Conservation (phyloP, 2,113 vertebrate species). For the Sapayoa aenigma region DNA sequence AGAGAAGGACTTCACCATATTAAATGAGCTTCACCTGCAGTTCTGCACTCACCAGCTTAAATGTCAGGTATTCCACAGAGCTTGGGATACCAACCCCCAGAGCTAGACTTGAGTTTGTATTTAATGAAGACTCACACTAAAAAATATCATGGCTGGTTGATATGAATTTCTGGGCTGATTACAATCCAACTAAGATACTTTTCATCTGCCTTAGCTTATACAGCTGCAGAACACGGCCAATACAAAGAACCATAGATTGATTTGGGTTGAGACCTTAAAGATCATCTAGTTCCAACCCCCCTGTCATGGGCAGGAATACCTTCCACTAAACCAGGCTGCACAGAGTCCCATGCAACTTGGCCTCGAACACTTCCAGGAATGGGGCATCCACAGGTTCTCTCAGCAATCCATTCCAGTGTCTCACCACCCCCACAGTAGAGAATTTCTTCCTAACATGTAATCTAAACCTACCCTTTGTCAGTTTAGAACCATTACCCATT, state of each 20-base stretch:
- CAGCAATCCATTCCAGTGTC: background rate
- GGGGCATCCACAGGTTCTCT: background rate
- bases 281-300: background rate
- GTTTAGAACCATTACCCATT: background rate
- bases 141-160: background rate
- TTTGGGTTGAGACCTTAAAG: background rate
- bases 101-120: background rate
- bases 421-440: background rate
- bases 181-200: background rate
- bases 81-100: background rate
- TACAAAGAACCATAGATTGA: background rate
- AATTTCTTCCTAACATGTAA: background rate
- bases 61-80: background rate
- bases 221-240: background rate
- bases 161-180: background rate
- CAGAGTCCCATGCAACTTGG: background rate
- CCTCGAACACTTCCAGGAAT: background rate
- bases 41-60: background rate
- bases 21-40: background rate
- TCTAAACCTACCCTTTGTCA: background rate
- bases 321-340: background rate
- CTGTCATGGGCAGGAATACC: background rate
- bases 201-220: background rate
- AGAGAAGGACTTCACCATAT: background rate
- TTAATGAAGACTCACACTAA: background rate